Conservation (phyloP, 2,888 invertebrate species). For the Barypeithes pellucidus region DNA sequence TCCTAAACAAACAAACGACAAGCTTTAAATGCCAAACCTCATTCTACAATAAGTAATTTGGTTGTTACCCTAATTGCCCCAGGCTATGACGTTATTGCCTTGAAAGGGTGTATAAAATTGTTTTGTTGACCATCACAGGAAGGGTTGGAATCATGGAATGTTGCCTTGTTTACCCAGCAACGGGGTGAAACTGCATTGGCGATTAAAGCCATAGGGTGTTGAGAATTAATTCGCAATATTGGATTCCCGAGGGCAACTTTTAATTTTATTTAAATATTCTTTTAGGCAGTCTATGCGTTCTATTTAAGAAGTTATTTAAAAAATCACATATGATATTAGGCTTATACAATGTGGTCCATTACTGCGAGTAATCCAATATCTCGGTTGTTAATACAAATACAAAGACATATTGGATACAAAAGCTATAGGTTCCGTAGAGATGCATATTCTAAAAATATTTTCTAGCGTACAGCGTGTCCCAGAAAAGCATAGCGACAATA, state of each 20-base stretch:
- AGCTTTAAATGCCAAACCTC: conserved; percentile 52
- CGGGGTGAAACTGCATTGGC: conserved; percentile 50
- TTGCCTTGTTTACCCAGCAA: conserved; percentile 58
- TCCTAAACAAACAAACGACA: conserved; percentile 34
- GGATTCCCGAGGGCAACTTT: conserved; percentile 48
- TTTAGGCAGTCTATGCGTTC: background rate
- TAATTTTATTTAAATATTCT: conserved; percentile 44
- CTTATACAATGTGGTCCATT: too few relatives aligned
- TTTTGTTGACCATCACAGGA: conserved; percentile 59
- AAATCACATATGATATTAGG: too few relatives aligned
- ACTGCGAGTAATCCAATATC: too few relatives aligned
- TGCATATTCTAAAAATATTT: too few relatives aligned
- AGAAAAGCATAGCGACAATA: too few relatives aligned
- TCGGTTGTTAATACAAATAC: too few relatives aligned
- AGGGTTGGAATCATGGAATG: conserved; percentile 60
- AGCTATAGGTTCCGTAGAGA: too few relatives aligned
- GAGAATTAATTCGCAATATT: conserved; percentile 51
- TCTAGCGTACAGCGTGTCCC: too few relatives aligned
- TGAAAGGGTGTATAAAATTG: conserved; percentile 59
- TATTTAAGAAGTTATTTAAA: too few relatives aligned
- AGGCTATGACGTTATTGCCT: conserved; percentile 50
- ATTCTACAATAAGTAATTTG: conserved; percentile 53
- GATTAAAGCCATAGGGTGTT: conserved; percentile 54
- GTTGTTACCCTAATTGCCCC: conserved; percentile 56
- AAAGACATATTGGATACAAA: too few relatives aligned